Evolutionary conservation across 1,140 invertebrate genomes (phyloP), one percentile per base, ranked within the genome.

Genomic region (Megathymus violae): DNA sequence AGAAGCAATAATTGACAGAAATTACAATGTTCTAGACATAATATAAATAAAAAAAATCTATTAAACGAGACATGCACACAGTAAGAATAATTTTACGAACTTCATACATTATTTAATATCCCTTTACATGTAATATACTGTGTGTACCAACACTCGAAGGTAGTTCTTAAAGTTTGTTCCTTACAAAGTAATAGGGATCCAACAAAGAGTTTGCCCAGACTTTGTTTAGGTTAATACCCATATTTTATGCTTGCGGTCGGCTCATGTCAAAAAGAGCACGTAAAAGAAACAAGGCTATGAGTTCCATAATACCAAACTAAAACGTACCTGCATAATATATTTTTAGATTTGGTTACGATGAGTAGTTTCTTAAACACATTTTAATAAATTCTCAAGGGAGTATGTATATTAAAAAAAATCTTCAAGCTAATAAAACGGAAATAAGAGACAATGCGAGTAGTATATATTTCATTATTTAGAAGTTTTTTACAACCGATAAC

Each of bases 151-250:
- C n/a, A n/a, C n/a, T n/a, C n/a, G n/a, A n/a, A n/a, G n/a, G n/a
- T n/a, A 31, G 27, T 36, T 36, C n/a, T 71, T 70, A 66, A 75
- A 61, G n/a, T n/a, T n/a, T n/a, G 36, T 60, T 68, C 56, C 34
- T 62, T 62, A 79, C 76, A 79, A 71, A 71, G 71, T 76, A 66
- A 48, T 31, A 41, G 41, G 27, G 11, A 47, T 63, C 62, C 62
- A 64, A 76, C 74, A 76, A 79, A 71, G 67, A 63, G 62, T 74
- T 74, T 76, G 70, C 68, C 67, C 64, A 65, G 44, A 66, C 66
- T 76, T 79, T 79, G 76, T 76, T 79, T 73, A 74, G 69, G 68
- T 76, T 79, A 74, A 76, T 72, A 64, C 71, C 64, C 71, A 69
- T 71, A 76, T 76, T 79, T 79, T 76, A 79, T 74, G 76, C 73